Conservation (phyloP, 2,888 invertebrate genomes). For the Ctenicera cuprea region DNA sequence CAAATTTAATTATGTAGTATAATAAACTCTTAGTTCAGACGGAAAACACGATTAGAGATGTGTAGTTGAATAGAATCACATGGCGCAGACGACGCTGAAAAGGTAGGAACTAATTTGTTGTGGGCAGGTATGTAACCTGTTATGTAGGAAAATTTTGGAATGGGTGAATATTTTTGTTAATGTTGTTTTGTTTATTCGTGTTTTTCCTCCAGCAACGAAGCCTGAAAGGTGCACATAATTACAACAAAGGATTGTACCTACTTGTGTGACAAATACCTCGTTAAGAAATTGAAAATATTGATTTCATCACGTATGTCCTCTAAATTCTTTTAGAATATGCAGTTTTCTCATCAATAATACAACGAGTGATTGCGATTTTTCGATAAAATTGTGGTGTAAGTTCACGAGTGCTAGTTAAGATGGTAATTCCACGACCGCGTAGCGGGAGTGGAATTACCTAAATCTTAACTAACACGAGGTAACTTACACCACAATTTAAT, state of each 20-base stretch:
- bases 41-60: slow-evolving; percentile 19
- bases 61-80: slow-evolving; percentile 2
- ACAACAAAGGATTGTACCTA: neutral
- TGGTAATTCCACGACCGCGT: too few species aligned
- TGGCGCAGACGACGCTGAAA: neutral
- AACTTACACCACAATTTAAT: too few species aligned
- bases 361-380: too few species aligned
- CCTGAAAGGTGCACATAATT: neutral
- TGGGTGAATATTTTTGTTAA: neutral
- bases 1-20: slow-evolving; percentile 4
- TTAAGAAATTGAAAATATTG: neutral
- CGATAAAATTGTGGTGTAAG: too few species aligned
- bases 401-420: too few species aligned
- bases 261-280: neutral
- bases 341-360: too few species aligned
- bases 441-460: too few species aligned
- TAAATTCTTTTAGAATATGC: too few species aligned
- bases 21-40: neutral
- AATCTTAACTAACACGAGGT: too few species aligned
- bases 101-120: neutral
- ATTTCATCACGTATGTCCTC: too few species aligned
- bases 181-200: neutral
- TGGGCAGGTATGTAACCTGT: neutral
- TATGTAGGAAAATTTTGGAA: neutral
- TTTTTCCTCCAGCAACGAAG: neutral